A percentile compares a stretch with the other conserved stretches of the same genome.
phyloP scores from a whole-genome alignment of 2,113 vertebrate species.

The Charina bottae region DNA sequence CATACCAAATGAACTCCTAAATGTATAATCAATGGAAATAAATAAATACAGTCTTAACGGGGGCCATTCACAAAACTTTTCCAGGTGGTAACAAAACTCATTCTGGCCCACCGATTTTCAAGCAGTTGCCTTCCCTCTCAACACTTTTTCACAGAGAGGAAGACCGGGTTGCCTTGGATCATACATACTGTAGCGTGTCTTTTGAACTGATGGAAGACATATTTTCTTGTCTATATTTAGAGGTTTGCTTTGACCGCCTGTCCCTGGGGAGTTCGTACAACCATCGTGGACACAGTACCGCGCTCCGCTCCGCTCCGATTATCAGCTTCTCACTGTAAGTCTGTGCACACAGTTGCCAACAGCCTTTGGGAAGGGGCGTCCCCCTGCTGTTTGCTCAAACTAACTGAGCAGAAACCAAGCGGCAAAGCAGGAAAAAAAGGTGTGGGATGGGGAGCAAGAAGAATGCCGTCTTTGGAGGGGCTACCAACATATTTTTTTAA shows the following conservation, averaged over 20 bases:
- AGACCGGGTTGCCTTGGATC: conserved; percentile 15
- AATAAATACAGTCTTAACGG: not conserved
- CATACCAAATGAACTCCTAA: not conserved
- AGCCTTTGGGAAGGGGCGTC: not conserved
- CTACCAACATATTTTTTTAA: not conserved
- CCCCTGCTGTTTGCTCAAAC: not conserved
- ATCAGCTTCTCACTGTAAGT: not conserved
- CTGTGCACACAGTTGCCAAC: not conserved
- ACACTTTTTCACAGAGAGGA: not conserved
- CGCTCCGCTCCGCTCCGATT: fast-evolving
- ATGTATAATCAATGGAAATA: not conserved
- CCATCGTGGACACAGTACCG: not conserved
- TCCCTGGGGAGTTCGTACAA: not conserved
- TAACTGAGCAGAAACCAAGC: not conserved
- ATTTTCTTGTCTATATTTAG: conserved; percentile 42
- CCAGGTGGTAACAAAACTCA: not conserved
- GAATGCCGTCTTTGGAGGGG: not conserved
- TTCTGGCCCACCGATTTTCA: not conserved
- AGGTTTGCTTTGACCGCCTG: not conserved
- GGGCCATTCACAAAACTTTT: not conserved
- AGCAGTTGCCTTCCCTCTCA: not conserved
- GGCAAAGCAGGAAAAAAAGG: not conserved
- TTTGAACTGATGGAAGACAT: conserved; percentile 2
- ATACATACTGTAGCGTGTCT: conserved; percentile 26
- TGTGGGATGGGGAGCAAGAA: not conserved